Conservation (phyloP, 2,888 invertebrate species). For the Diloba caeruleocephala region DNA sequence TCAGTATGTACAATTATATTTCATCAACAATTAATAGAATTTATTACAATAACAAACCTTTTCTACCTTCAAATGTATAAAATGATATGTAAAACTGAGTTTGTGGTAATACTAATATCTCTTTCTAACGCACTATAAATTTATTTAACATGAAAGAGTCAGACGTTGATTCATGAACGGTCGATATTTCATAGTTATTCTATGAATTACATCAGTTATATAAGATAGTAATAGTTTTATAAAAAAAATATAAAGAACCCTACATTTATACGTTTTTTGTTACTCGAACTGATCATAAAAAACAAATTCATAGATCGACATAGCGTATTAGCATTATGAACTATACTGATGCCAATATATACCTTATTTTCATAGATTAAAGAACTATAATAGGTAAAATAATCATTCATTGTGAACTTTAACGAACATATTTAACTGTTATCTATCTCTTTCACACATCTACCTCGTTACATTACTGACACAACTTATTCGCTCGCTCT, state of each 20-base stretch:
- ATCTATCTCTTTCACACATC: constrained; percentile 66
- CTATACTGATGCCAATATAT: constrained; percentile 1
- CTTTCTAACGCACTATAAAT: constrained; percentile 14
- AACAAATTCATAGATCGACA: too few relatives aligned
- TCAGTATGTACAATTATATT: too few relatives aligned
- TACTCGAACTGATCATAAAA: too few relatives aligned
- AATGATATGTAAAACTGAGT: not conserved
- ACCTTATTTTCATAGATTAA: not conserved
- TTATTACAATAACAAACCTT: too few relatives aligned
- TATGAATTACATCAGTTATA: too few relatives aligned
- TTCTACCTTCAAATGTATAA: too few relatives aligned
- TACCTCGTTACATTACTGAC: constrained; percentile 15
- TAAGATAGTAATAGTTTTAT: too few relatives aligned
- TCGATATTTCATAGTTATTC: too few relatives aligned
- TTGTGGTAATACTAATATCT: constrained; percentile 21
- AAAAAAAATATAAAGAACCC: too few relatives aligned
- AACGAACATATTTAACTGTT: constrained; percentile 66
- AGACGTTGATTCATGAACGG: constrained; percentile 5
- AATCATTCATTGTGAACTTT: constrained; percentile 39
- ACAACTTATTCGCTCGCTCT: constrained; percentile 60
- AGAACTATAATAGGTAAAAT: constrained; percentile 16
- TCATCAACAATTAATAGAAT: too few relatives aligned
- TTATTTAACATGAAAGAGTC: constrained; percentile 29
- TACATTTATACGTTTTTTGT: too few relatives aligned
- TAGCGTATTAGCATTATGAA: too few relatives aligned